Percentiles rank a stretch among this genome's conserved stretches.
These are phyloP conservation scores for Archips crataeganus DNA, from an alignment of 2,888 invertebrate species.

Conservation along the genomic window DNA sequence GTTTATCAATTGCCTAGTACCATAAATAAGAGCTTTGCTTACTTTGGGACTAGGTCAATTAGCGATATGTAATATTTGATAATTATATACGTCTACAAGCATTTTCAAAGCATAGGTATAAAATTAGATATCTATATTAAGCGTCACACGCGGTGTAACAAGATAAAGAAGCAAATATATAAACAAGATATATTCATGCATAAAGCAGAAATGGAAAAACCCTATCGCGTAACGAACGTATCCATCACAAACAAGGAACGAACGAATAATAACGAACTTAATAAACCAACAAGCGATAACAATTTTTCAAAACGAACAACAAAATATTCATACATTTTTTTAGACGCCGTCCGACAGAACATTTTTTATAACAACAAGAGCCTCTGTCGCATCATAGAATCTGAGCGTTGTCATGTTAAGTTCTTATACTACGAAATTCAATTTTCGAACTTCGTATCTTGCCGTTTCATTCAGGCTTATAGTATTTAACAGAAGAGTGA, in stretches of 20 bases:
- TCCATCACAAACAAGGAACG: conserved; percentile 1
- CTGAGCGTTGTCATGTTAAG: too few species aligned
- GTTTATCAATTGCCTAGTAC: too few species aligned
- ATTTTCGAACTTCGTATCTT: too few species aligned
- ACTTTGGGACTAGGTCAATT: too few species aligned
- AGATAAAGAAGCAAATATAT: neutral
- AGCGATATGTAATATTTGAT: too few species aligned
- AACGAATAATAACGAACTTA: conserved; percentile 4
- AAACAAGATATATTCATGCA: neutral
- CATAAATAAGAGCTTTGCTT: too few species aligned
- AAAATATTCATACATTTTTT: conserved; percentile 1
- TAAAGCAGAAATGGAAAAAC: conserved; percentile 1
- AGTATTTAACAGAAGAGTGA: too few species aligned
- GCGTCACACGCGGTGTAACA: neutral
- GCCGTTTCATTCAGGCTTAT: too few species aligned
- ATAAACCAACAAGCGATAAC: conserved; percentile 11
- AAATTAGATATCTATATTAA: neutral
- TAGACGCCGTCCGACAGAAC: conserved; percentile 7
- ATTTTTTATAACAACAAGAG: too few species aligned
- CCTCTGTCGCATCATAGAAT: too few species aligned
- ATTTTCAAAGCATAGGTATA: neutral
- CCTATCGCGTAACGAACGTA: neutral
- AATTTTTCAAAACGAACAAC: conserved; percentile 2
- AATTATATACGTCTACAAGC: neutral
- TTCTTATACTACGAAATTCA: too few species aligned